A percentile compares a stretch with the other conserved stretches of the same genome.
Conservation (phyloP, 2,888 invertebrate genomes). For the Allacma fusca region DNA sequence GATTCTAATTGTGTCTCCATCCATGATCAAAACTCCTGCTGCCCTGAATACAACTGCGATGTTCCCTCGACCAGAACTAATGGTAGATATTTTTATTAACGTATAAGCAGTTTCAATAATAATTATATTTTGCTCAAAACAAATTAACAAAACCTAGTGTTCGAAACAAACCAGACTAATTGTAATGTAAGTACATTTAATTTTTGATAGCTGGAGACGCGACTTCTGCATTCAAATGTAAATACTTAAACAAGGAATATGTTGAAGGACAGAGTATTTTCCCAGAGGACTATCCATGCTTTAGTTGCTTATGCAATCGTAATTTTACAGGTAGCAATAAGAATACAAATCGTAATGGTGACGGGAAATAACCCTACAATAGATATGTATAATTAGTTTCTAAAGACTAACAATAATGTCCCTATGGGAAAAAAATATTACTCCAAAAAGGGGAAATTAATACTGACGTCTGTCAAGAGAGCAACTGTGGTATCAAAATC, state of each 20-base stretch:
- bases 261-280: constrained; percentile 55
- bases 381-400: too few species aligned
- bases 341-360: too few species aligned
- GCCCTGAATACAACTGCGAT: constrained; percentile 21
- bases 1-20: constrained; percentile 27
- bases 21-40: constrained; percentile 27
- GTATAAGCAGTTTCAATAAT: too few species aligned
- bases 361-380: too few species aligned
- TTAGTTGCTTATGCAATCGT: constrained; percentile 52
- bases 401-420: neutral
- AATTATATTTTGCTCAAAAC: too few species aligned
- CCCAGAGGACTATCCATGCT: constrained; percentile 55
- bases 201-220: neutral
- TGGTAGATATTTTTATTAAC: neutral
- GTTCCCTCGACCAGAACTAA: neutral
- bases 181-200: too few species aligned
- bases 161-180: too few species aligned
- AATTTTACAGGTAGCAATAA: constrained; percentile 50
- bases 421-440: constrained; percentile 27
- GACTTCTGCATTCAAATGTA: constrained; percentile 49
- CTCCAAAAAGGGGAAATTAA: constrained; percentile 50
- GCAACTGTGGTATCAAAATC: constrained; percentile 54
- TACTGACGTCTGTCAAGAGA: constrained; percentile 53
- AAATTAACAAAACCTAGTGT: too few species aligned
- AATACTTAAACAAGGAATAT: constrained; percentile 52